Evolutionary conservation across 2,113 vertebrate genomes (phyloP), one percentile per base, ranked within the genome.

Genomic region (Coptodon rendalli): DNA sequence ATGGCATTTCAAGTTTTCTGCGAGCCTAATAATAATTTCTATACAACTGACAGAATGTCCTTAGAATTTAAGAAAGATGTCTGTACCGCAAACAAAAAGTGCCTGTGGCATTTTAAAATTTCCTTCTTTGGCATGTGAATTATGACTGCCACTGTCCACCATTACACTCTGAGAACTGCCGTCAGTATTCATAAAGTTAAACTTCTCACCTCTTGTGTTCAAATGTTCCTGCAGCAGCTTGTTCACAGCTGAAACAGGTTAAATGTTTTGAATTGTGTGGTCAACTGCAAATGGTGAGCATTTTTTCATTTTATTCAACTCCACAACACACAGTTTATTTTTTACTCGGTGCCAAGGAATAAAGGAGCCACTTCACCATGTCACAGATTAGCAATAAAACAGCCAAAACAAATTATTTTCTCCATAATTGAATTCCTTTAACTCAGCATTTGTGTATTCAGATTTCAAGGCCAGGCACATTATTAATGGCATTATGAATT

Each of bases 401-500:
- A 88, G 40, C 36, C n/a, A 16, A 76, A 87, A 83, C 81, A 82
- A 88, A 86, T 63, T 5, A 12, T 6, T 80, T 83, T 84, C 17
- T 61, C 84, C 9, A 7, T 81, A 22, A 89, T 76, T 86, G 10
- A 57, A 73, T 80, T 84, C 61, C 10, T 88, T 88, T 90, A 29
- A 76, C 53, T 84, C 27, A 63, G 57, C 40, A 85, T 83, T 84
- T 63, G 40, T 71, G 10, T 78, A 76, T 89, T 73, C 68, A 45
- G 50, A 89, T 85, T 85, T 90, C 63, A 89, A 87, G 68, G 17
- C 80, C 31, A 61, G 48, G 27, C 9, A 2, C 85, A 54, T 91
- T 71, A 85, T 89, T 90, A 56, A 84, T 52, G 40, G 22, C 19
- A 83, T 86, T 89, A 40, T 80, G 36, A 84, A 90, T 91, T 87